Evolutionary conservation across 2,797 vertebrate species (phyloP).

Genomic region (Nyctalus aviator): DNA sequence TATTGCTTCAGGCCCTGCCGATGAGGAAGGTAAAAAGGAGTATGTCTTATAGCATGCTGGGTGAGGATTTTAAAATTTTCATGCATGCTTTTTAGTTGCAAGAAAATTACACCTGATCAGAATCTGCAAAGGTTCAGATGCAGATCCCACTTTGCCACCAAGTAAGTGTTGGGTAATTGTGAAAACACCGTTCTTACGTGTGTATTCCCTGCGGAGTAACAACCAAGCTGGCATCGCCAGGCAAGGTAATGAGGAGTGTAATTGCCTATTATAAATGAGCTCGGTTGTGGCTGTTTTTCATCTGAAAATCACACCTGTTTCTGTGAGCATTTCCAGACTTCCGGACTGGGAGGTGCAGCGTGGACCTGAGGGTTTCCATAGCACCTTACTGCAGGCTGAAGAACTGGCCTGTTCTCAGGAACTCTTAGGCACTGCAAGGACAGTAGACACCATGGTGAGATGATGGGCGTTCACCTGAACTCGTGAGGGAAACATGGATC

Average conservation of each 20-base stretch:
- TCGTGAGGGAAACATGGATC: background rate
- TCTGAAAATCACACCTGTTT: constrained; percentile 83
- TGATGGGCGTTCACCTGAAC: background rate
- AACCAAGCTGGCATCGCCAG: constrained; percentile 77
- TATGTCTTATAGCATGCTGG: background rate
- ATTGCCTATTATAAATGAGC: constrained; percentile 83
- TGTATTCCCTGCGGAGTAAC: constrained; percentile 78
- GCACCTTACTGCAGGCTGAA: constrained; percentile 21
- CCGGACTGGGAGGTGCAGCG: background rate
- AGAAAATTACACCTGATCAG: background rate
- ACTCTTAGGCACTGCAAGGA: background rate
- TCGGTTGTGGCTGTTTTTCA: constrained; percentile 79
- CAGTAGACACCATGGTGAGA: constrained; percentile 19
- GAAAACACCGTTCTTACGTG: constrained; percentile 76
- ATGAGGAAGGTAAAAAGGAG: background rate
- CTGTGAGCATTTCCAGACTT: constrained; percentile 65
- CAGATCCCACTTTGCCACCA: constrained; percentile 72
- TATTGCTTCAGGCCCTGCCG: background rate
- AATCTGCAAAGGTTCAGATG: constrained; percentile 53
- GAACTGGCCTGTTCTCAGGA: constrained; percentile 5
- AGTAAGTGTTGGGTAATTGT: constrained; percentile 74
- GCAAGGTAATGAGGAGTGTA: constrained; percentile 81
- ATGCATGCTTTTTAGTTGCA: background rate
- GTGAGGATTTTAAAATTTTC: background rate
- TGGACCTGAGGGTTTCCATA: background rate